phyloP scores from a whole-genome alignment of 30 jellyfish, hydroid and myxozoan species.

The Clytia hemisphaerica region DNA sequence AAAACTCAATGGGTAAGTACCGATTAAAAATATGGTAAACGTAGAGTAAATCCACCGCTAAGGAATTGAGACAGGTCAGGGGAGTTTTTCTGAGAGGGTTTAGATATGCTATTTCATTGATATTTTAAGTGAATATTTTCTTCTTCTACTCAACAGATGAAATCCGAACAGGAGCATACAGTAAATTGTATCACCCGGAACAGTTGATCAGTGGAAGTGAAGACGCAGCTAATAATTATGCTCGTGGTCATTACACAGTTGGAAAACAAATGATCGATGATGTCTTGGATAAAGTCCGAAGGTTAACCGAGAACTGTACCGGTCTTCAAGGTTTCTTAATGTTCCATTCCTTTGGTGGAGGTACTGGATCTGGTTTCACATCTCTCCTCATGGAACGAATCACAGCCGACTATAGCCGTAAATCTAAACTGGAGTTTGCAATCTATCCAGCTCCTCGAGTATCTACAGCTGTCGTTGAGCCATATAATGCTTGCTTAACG shows the following conservation, averaged over 20 bases:
- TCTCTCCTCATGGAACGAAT: constrained; percentile 87
- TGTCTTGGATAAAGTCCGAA: constrained; percentile 83
- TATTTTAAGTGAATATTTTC: too few species aligned
- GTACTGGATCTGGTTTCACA: constrained; percentile 97
- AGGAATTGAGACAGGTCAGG: too few species aligned
- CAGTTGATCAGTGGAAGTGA: constrained; percentile 84
- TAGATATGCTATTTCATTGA: too few species aligned
- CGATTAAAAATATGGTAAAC: too few species aligned
- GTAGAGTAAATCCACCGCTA: too few species aligned
- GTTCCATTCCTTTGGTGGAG: constrained; percentile 95
- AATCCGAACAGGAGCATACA: constrained; percentile 85
- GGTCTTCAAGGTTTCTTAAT: constrained; percentile 91
- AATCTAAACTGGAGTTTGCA: constrained; percentile 83
- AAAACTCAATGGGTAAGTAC: too few species aligned
- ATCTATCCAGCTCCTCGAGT: constrained; percentile 98
- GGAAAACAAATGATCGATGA: constrained; percentile 74
- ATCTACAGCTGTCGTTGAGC: constrained; percentile 97
- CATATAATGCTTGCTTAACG: constrained; percentile 84
- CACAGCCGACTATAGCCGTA: constrained; percentile 83
- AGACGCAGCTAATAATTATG: constrained; percentile 96
- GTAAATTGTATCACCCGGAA: constrained; percentile 82
- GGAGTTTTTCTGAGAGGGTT: too few species aligned
- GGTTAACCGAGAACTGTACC: constrained; percentile 70
- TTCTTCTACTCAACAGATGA: too few species aligned
- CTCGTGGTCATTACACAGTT: constrained; percentile 93